Evolutionary conservation across 1,140 invertebrate species (phyloP), one percentile per base, ranked within the genome.

Genomic region (Bradynema listronoti): DNA sequence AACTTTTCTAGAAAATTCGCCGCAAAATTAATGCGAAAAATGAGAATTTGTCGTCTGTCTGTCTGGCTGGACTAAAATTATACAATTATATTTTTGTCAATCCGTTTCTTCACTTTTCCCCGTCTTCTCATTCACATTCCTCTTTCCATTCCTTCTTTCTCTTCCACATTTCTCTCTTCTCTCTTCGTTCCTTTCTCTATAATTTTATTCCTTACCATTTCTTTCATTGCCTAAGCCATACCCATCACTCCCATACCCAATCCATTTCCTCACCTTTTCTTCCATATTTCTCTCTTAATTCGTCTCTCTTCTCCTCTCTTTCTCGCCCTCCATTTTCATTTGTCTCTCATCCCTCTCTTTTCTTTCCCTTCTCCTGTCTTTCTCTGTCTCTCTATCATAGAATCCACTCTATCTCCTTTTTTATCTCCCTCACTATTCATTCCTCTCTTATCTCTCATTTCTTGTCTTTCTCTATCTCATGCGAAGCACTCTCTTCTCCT

Each of bases 111-210:
- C n/a, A n/a, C n/a, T n/a, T n/a, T n/a, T n/a, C n/a, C n/a, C n/a
- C n/a, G n/a, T n/a, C n/a, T n/a, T n/a, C n/a, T 25, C 47, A 4
- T 14, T 50, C 24, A 11, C 0, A 47, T 16, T 47, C 7, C 27
- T 45, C 42, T 24, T 45, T 45, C 7, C 42, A 45, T 45, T 45
- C 45, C 27, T 46, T 46, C 45, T 11, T 46, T 46, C 45, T 9
- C 2, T 4, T 45, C 7, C 7, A 24, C 4, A 0, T 45, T 46
- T 46, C 11, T 7, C 7, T 30, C 1, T 46, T 46, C 32, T 46
- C n/a, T 7, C 7, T 11, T 4, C 4, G 42, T 4, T 45, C 7
- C 42, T 45, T 45, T 25, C 42, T 25, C 42, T 4, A 22, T 25
- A 22, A 22, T 25, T 4, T 25, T 25, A 24, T 7, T 25, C 4